Conservation (phyloP, 35 echinoderm and acorn worm genomes). For the Diadema setosum region DNA sequence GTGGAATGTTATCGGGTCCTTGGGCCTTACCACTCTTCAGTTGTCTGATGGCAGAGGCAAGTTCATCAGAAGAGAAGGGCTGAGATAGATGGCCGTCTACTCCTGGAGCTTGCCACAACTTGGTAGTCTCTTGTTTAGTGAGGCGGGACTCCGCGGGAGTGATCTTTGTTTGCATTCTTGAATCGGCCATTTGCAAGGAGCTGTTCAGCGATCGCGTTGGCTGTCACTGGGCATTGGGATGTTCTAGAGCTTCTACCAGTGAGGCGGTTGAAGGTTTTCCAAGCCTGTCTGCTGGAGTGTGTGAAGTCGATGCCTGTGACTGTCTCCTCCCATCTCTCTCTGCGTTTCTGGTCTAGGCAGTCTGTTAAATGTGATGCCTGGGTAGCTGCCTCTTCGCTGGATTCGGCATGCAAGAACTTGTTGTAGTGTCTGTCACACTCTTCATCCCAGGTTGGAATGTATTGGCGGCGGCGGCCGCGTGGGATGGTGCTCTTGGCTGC, state of each 20-base stretch:
- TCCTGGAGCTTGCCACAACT: neutral
- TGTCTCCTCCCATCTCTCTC: neutral
- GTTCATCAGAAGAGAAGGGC: neutral
- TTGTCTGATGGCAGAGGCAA: neutral
- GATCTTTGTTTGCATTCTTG: neutral
- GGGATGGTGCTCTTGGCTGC: neutral
- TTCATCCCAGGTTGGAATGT: conserved; percentile 23
- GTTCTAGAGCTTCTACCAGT: neutral
- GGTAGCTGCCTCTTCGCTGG: neutral
- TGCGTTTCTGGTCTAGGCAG: neutral
- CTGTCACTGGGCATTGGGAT: neutral
- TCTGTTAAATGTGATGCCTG: neutral
- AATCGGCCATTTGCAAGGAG: neutral
- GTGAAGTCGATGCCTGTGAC: conserved; percentile 3
- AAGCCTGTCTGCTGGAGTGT: neutral
- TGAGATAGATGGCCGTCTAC: neutral
- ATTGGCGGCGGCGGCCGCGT: neutral
- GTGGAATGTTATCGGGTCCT: conserved; percentile 2
- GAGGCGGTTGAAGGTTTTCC: neutral
- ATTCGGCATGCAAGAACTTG: neutral
- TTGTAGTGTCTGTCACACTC: neutral
- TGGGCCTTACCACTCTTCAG: neutral
- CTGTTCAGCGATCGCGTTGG: neutral
- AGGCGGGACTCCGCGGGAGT: no score
- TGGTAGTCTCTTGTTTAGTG: no score